Evolutionary conservation across 1,140 invertebrate genomes (phyloP), one percentile per base, ranked within the genome.

Genomic region (Dendrolimus punctatus): DNA sequence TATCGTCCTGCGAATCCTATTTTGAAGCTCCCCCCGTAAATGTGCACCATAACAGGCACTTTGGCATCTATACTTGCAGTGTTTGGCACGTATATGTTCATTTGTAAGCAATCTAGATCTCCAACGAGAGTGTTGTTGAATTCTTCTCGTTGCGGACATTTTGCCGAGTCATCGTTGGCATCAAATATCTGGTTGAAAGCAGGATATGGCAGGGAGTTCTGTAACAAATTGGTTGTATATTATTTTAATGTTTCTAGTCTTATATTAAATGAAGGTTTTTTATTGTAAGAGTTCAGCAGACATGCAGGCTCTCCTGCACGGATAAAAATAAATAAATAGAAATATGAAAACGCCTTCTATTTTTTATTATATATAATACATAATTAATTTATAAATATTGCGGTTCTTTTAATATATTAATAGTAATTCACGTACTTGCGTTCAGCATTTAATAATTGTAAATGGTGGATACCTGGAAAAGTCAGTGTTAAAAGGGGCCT

Each of bases 11-110:
- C 66, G 2, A 90, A 90, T 3, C 91, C 91, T 5, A 70, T 53
- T 5, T 76, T 66, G 62, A 92, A 92, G 38, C 76, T 89, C 10
- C 93, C 93, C 5, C 93, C 93, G 68, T 93, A 90, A 39, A 95
- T 46, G 23, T 23, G 23, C 23, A 36, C 10, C 37, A 48, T 5
- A 8, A 49, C 47, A 8, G 47, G 47, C 37, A 49, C 8, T 9
- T 8, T 8, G 9, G 38, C n/a, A n/a, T 4, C 40, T 6, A n/a
- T 8, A 39, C 6, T 49, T 8, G 8, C 47, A 8, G 47, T 8
- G 7, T 49, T 49, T 4, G 47, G 47, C 4, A 40, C 38, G 9
- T 49, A 49, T 23, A 23, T 23, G 23, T 23, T 23, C 23, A 23
- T 23, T 23, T 23, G 23, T 23, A 23, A 23, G 23, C 47, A 49